These are phyloP conservation scores for Pteria penguin DNA, from an alignment of 2,888 invertebrate species.

Conservation along the genomic window DNA sequence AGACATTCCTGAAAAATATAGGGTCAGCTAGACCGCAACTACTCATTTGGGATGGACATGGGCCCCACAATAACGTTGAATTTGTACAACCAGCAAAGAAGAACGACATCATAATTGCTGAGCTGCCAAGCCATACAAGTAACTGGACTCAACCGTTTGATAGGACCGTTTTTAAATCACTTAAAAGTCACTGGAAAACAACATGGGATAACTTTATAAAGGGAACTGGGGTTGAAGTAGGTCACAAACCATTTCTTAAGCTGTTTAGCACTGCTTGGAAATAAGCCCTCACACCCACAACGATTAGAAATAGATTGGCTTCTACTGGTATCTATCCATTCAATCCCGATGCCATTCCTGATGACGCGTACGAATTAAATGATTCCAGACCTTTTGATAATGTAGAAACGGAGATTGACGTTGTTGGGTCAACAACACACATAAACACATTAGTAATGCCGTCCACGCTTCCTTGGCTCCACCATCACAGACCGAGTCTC, in stretches of 20 bases:
- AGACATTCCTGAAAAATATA: slow-evolving; percentile 34
- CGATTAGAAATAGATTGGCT: slow-evolving; percentile 31
- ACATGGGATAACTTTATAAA: slow-evolving; percentile 29
- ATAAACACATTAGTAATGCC: too few species aligned
- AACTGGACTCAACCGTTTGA: slow-evolving; percentile 48
- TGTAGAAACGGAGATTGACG: too few species aligned
- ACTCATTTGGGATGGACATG: slow-evolving; percentile 1
- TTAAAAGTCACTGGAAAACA: slow-evolving; percentile 37
- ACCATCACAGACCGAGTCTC: too few species aligned
- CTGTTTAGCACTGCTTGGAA: slow-evolving; percentile 34
- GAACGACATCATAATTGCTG: background rate
- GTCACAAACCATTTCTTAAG: slow-evolving; percentile 33
- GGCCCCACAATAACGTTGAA: background rate
- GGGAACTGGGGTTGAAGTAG: slow-evolving; percentile 30
- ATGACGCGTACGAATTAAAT: slow-evolving; percentile 15
- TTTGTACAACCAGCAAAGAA: background rate
- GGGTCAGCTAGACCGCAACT: background rate
- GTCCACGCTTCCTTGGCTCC: too few species aligned
- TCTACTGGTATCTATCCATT: slow-evolving; percentile 41
- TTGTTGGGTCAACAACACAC: too few species aligned
- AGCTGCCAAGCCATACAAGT: slow-evolving; percentile 39
- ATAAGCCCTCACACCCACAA: slow-evolving; percentile 16
- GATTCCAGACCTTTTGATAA: too few species aligned
- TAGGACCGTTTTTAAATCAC: slow-evolving; percentile 44
- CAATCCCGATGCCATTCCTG: slow-evolving; percentile 39